Evolutionary conservation across 2,797 vertebrate species (phyloP).

Genomic region (Poeciliopsis infans): DNA sequence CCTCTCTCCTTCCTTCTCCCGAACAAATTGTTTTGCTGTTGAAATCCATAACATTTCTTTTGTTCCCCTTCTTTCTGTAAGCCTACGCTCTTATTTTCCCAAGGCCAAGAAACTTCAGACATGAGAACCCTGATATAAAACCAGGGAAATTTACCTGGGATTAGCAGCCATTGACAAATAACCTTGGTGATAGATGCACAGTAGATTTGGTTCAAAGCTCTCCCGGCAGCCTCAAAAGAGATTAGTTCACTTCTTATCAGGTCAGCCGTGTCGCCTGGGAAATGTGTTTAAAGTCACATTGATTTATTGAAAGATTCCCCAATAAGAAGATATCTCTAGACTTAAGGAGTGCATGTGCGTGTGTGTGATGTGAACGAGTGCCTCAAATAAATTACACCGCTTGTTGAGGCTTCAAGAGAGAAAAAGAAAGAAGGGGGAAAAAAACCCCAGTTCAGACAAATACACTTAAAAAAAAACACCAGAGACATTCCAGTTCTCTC

Average conservation of each 20-base stretch:
- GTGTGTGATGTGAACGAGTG: conserved; percentile 71
- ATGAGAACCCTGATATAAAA: conserved; percentile 88
- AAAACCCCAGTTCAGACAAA: conserved; percentile 68
- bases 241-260: conserved; percentile 89
- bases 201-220: conserved; percentile 89
- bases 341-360: conserved; percentile 68
- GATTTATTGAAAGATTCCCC: conserved; percentile 90
- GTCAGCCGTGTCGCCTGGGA: conserved; percentile 85
- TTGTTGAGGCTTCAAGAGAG: conserved; percentile 61
- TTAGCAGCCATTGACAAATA: conserved; percentile 90
- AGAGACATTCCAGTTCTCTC: conserved; percentile 49
- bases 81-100: conserved; percentile 78
- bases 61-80: conserved; percentile 74
- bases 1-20: conserved; percentile 35
- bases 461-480: conserved; percentile 60
- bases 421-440: conserved; percentile 47
- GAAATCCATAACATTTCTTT: conserved; percentile 84
- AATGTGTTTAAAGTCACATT: conserved; percentile 90
- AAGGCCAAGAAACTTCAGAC: conserved; percentile 85
- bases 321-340: conserved; percentile 85
- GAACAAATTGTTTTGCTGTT: conserved; percentile 67
- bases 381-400: conserved; percentile 75
- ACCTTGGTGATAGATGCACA: conserved; percentile 88
- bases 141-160: conserved; percentile 87
- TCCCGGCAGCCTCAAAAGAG: conserved; percentile 87